Evolutionary conservation across 2,113 vertebrate genomes (phyloP).

Genomic region (Albula glossodonta): DNA sequence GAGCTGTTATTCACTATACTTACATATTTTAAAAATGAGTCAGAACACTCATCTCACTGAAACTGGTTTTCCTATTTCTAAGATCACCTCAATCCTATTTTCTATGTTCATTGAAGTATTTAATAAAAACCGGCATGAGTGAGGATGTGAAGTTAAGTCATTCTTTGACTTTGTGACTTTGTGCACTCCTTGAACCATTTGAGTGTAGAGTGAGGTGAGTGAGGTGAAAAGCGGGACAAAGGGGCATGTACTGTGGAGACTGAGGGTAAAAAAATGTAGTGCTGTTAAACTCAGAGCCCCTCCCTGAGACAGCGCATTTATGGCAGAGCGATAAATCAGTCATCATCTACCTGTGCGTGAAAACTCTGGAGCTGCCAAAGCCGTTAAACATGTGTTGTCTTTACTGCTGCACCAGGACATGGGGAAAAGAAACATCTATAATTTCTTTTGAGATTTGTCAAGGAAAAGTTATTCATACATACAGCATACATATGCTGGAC

Average conservation of each 20-base stretch:
- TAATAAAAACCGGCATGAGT: no score
- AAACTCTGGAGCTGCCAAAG: constrained; percentile 41
- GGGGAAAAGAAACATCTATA: constrained; percentile 60
- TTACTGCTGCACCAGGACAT: constrained; percentile 43
- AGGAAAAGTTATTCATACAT: constrained; percentile 61
- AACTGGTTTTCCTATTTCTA: no score
- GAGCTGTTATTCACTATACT: no score
- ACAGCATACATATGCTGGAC: not conserved
- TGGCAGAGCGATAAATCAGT: constrained; percentile 48
- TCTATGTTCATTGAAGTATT: no score
- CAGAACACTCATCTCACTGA: no score
- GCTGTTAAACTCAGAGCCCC: constrained; percentile 27
- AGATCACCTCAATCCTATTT: no score
- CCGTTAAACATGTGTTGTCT: constrained; percentile 39
- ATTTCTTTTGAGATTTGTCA: constrained; percentile 66
- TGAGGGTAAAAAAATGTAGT: not conserved
- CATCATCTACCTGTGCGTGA: constrained; percentile 35
- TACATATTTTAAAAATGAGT: no score
- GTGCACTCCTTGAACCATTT: no score
- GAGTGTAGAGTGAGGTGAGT: no score
- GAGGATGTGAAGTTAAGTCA: no score
- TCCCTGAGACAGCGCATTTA: constrained; percentile 38
- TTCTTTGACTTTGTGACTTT: no score
- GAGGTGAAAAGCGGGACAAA: no score
- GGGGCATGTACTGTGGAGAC: not conserved